A percentile compares a stretch with the other conserved stretches of the same genome.
Evolutionary conservation across 2,113 vertebrate genomes (phyloP).

Genomic region (Protobothrops mucrosquamatus): DNA sequence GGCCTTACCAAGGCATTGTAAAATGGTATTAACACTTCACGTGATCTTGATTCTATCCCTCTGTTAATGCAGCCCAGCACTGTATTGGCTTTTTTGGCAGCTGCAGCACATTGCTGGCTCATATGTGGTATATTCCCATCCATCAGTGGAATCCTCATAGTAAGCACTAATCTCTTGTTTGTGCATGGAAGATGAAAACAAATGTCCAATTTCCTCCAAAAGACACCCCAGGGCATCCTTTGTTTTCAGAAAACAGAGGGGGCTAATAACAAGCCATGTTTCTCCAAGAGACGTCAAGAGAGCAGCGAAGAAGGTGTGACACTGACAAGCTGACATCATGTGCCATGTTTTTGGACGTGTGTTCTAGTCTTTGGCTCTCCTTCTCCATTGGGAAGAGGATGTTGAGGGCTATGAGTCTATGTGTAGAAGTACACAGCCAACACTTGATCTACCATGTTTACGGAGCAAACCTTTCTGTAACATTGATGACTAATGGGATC

Average conservation of each 20-base stretch:
- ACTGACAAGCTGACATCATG: not conserved
- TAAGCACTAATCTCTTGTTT: not conserved
- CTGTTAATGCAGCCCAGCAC: too few relatives aligned
- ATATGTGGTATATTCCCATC: too few relatives aligned
- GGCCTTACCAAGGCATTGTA: too few relatives aligned
- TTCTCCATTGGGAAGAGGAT: not conserved
- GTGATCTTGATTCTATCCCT: too few relatives aligned
- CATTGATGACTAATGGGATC: not conserved
- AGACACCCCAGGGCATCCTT: not conserved
- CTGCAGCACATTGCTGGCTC: too few relatives aligned
- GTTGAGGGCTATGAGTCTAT: not conserved
- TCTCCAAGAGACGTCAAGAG: not conserved
- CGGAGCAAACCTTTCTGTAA: conserved; percentile 3
- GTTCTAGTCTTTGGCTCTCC: not conserved
- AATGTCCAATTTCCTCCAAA: not conserved
- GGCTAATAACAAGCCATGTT: not conserved
- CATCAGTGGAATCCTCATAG: too few relatives aligned
- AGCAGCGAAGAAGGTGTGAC: not conserved
- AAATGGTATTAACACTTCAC: too few relatives aligned
- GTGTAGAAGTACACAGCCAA: not conserved
- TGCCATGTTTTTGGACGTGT: not conserved
- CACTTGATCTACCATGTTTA: not conserved
- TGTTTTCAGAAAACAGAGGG: not conserved
- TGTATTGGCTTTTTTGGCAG: too few relatives aligned
- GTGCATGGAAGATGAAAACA: not conserved